Evolutionary conservation across 1,140 invertebrate genomes (phyloP).

Genomic region (Cydia strobilella): DNA sequence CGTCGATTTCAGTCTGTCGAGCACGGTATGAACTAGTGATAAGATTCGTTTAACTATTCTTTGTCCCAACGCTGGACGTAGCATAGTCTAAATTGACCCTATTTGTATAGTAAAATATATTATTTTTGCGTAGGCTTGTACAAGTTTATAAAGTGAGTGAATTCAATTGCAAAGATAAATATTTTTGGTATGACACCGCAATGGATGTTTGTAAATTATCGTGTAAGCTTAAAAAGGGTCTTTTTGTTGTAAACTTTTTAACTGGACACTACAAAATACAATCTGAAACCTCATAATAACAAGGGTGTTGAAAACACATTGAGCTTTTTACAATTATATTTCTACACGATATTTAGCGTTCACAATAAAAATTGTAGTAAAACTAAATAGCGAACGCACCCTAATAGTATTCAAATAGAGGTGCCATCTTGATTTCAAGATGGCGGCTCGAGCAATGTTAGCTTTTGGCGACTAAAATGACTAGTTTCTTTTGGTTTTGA

Average conservation of each 20-base stretch:
- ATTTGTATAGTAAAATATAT: constrained; percentile 68
- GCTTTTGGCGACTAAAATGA: constrained; percentile 33
- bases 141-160: constrained; percentile 55
- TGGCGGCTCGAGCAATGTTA: constrained; percentile 37
- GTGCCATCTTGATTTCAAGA: constrained; percentile 43
- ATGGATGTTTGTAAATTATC: constrained; percentile 60
- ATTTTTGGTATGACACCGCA: constrained; percentile 71
- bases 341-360: constrained; percentile 41
- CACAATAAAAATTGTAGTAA: constrained; percentile 21
- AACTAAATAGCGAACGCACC: constrained; percentile 36
- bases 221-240: constrained; percentile 60
- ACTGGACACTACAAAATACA: constrained; percentile 43
- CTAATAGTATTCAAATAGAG: constrained; percentile 25
- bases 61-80: constrained; percentile 48
- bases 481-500: constrained; percentile 31
- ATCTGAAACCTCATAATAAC: constrained; percentile 61
- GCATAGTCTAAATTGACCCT: constrained; percentile 58
- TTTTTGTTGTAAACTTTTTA: constrained; percentile 42
- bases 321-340: constrained; percentile 73
- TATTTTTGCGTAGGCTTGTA: constrained; percentile 78
- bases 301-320: constrained; percentile 73
- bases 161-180: constrained; percentile 73
- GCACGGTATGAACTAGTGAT: constrained; percentile 57
- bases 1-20: constrained; percentile 42
- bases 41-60: constrained; percentile 42